Conservation (phyloP, 2,113 vertebrate genomes). For the Amblyornis subalaris region DNA sequence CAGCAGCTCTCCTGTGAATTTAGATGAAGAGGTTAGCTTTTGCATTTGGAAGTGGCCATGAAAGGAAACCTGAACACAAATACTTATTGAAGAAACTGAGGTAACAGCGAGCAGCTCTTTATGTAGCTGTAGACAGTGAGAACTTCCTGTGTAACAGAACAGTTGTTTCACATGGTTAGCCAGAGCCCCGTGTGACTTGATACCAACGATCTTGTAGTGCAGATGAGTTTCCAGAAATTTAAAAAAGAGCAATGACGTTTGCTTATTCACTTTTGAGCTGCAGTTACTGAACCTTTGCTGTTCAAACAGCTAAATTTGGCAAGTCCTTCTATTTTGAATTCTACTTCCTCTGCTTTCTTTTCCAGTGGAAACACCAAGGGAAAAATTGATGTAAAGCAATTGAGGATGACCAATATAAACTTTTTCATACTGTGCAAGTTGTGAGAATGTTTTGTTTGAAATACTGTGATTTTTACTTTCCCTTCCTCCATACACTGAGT, state of each 20-base stretch:
- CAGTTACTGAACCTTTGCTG: background rate
- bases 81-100: background rate
- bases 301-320: background rate
- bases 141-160: background rate
- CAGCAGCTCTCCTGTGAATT: background rate
- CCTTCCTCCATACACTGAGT: background rate
- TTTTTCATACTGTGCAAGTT: background rate
- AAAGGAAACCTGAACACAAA: background rate
- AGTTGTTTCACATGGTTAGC: background rate
- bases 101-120: background rate
- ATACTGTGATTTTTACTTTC: background rate
- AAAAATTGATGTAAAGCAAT: background rate
- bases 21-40: background rate
- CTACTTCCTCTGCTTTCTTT: background rate
- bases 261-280: background rate
- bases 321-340: background rate
- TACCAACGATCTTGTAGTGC: background rate
- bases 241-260: rapidly evolving
- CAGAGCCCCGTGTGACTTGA: background rate
- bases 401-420: background rate
- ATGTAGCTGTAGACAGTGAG: background rate
- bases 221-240: background rate
- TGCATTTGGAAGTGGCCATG: background rate
- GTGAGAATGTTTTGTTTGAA: background rate
- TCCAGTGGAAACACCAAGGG: background rate